These are phyloP conservation scores for Corythornis cristatus DNA, from an alignment of 2,113 vertebrate species.

Conservation along the genomic window DNA sequence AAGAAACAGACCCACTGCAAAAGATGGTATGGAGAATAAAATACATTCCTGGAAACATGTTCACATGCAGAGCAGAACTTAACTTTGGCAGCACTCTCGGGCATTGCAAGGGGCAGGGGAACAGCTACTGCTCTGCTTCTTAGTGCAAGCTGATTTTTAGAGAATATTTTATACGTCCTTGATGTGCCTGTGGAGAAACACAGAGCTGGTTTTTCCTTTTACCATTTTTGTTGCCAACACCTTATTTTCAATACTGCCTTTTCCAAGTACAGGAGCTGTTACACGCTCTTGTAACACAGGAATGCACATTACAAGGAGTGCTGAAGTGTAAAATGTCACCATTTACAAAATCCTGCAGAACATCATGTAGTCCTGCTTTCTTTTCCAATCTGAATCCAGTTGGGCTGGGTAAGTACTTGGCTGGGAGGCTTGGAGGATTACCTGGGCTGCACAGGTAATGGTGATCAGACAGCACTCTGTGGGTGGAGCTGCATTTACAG, in stretches of 20 bases:
- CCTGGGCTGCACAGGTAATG: background rate
- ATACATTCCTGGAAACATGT: background rate
- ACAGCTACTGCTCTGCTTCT: background rate
- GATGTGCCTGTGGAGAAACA: background rate
- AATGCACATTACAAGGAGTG: background rate
- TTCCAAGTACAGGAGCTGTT: background rate
- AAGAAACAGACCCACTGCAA: background rate
- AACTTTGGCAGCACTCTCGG: background rate
- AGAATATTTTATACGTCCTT: background rate
- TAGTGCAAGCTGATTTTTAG: background rate
- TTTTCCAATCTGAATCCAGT: background rate
- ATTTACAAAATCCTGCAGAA: background rate
- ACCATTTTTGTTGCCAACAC: background rate
- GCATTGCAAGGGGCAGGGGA: background rate
- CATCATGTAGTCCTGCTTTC: background rate
- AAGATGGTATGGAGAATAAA: background rate
- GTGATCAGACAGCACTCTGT: background rate
- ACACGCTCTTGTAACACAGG: background rate
- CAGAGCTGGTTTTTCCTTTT: background rate
- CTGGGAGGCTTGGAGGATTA: background rate
- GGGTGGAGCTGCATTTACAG: background rate
- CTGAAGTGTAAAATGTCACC: background rate
- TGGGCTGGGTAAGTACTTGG: background rate
- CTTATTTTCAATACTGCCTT: background rate
- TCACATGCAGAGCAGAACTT: background rate